A percentile compares a stretch with the other conserved stretches of the same genome.
Evolutionary conservation across 2,113 vertebrate species (phyloP).

Genomic region (Phaethornis superciliosus): DNA sequence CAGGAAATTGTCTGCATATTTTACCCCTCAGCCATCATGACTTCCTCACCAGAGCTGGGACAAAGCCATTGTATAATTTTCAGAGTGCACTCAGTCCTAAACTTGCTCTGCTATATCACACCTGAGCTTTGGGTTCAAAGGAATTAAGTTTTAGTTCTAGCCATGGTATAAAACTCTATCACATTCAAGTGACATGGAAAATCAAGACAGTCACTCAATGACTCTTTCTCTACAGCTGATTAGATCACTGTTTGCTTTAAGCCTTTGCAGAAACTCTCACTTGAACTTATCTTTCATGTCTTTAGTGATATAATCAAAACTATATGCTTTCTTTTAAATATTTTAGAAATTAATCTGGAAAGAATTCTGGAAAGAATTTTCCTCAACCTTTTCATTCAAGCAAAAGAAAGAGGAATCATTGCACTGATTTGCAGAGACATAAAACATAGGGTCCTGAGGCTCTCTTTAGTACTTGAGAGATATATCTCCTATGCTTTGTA

Average conservation of each 20-base stretch:
- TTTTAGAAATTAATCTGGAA: conserved; percentile 27
- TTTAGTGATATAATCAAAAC: not conserved
- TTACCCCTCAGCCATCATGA: not conserved
- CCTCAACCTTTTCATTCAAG: not conserved
- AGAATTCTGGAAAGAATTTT: conserved; percentile 18
- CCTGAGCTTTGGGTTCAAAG: not conserved
- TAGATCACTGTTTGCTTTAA: not conserved
- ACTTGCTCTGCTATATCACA: not conserved
- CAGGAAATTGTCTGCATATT: not conserved
- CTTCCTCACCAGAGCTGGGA: not conserved
- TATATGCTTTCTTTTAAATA: conserved; percentile 17
- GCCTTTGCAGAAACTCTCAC: not conserved
- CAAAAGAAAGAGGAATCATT: conserved; percentile 16
- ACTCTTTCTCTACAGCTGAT: not conserved
- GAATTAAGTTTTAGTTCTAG: not conserved
- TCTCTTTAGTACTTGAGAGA: not conserved
- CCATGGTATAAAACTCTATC: not conserved
- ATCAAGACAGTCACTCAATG: not conserved
- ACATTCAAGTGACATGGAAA: not conserved
- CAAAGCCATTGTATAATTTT: not conserved
- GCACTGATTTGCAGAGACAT: conserved; percentile 11
- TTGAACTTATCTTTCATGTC: not conserved
- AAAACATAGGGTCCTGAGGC: not conserved
- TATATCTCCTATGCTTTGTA: not conserved
- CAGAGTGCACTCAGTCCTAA: not conserved